Evolutionary conservation across 2,113 vertebrate species (phyloP).

Genomic region (Ranitomeya imitator): DNA sequence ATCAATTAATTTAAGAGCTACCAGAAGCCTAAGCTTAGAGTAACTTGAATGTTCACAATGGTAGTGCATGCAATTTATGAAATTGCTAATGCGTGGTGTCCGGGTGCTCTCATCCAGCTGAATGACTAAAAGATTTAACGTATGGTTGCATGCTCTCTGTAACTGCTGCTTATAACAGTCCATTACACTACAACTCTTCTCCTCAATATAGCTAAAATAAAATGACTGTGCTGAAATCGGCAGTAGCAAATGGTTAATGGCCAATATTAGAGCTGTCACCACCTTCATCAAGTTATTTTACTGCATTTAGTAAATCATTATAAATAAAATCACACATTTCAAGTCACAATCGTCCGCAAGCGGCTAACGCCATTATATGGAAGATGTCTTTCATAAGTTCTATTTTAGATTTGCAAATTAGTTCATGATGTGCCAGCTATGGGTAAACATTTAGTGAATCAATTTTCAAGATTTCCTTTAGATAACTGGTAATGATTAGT

Average conservation of each 20-base stretch:
- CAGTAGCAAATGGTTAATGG: conserved; percentile 11
- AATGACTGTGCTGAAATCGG: not conserved
- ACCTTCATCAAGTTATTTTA: not conserved
- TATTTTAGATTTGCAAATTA: not conserved
- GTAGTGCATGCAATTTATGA: not conserved
- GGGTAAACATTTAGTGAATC: not conserved
- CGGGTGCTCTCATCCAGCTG: conserved; percentile 36
- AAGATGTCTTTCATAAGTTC: not conserved
- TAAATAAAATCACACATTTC: not conserved
- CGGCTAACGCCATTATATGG: not conserved
- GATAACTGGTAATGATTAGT: not conserved
- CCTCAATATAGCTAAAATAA: not conserved
- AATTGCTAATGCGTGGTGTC: conserved; percentile 26
- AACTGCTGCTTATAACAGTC: conserved; percentile 39
- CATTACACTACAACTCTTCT: conserved; percentile 37
- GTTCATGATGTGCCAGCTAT: not conserved
- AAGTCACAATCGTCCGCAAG: not conserved
- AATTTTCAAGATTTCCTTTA: not conserved
- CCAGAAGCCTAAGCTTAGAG: not conserved
- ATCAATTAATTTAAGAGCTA: not conserved
- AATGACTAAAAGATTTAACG: conserved; percentile 47
- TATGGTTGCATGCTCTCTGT: conserved; percentile 35
- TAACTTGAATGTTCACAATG: not conserved
- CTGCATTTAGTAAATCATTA: not conserved
- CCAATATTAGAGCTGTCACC: not conserved